These are phyloP conservation scores for Elmis aenea DNA, from an alignment of 2,888 invertebrate genomes.

Conservation along the genomic window DNA sequence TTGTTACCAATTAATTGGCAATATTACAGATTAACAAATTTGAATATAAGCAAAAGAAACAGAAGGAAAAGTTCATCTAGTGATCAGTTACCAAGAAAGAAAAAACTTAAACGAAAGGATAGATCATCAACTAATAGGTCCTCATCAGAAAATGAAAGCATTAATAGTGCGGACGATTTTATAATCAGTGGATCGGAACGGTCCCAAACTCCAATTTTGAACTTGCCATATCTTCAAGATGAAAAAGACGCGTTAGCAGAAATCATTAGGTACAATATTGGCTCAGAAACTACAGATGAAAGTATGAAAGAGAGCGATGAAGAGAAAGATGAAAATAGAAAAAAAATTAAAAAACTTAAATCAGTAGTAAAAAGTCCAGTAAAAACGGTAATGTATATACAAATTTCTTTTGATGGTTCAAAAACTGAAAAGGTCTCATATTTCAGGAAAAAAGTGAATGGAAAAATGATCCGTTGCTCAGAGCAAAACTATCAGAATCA, in stretches of 20 bases:
- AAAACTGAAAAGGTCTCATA: no score
- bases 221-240: no score
- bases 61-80: constrained; percentile 1
- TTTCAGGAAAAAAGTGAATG: constrained; percentile 3
- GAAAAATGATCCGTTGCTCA: constrained; percentile 6
- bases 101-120: background rate
- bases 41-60: no score
- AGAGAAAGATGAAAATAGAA: background rate
- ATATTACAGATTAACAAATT: constrained; percentile 2
- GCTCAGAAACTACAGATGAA: background rate
- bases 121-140: background rate
- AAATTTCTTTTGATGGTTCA: no score
- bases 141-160: background rate
- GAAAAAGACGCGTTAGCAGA: background rate
- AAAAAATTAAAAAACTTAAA: background rate
- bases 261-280: background rate
- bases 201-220: no score
- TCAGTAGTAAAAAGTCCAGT: background rate
- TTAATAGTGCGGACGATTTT: background rate
- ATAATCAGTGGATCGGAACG: background rate
- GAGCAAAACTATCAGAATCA: constrained; percentile 1
- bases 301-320: background rate
- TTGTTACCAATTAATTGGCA: no score
- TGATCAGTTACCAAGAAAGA: background rate
- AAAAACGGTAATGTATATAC: no score